These are phyloP conservation scores for Muscicapa adusta DNA, from an alignment of 2,113 vertebrate species.

Conservation along the genomic window DNA sequence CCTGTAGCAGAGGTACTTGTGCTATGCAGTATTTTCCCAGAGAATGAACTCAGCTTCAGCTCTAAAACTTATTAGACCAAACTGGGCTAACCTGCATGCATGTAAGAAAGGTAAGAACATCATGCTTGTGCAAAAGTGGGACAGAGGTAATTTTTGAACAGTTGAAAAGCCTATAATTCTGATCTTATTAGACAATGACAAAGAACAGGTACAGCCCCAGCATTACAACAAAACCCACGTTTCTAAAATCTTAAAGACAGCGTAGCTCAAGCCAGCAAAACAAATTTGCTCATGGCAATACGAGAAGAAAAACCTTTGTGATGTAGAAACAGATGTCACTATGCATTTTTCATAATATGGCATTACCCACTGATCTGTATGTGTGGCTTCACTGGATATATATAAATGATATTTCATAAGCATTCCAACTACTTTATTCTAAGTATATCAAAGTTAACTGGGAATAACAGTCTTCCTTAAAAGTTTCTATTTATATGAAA, in stretches of 20 bases:
- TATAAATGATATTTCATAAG: constrained; percentile 3
- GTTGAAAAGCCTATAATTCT: not conserved
- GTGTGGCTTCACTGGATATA: not conserved
- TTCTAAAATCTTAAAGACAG: not conserved
- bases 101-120: not conserved
- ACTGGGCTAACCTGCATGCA: not conserved
- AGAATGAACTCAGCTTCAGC: rapidly evolving
- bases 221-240: not conserved
- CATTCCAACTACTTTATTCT: not conserved
- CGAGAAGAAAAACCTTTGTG: not conserved
- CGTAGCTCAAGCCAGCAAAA: not conserved
- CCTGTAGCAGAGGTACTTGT: not conserved
- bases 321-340: constrained; percentile 38
- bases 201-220: not conserved
- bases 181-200: not conserved
- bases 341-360: constrained; percentile 8
- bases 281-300: not conserved
- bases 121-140: not conserved
- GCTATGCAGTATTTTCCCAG: not conserved
- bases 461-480: not conserved
- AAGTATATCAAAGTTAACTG: not conserved
- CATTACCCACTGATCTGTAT: not conserved
- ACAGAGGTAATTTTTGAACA: not conserved
- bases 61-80: not conserved
- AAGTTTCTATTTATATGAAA: constrained; percentile 30